Percentiles rank a stretch among this genome's conserved stretches.
These are phyloP conservation scores for Tetragonisca angustula DNA, from an alignment of 2,888 invertebrate species.

Conservation along the genomic window DNA sequence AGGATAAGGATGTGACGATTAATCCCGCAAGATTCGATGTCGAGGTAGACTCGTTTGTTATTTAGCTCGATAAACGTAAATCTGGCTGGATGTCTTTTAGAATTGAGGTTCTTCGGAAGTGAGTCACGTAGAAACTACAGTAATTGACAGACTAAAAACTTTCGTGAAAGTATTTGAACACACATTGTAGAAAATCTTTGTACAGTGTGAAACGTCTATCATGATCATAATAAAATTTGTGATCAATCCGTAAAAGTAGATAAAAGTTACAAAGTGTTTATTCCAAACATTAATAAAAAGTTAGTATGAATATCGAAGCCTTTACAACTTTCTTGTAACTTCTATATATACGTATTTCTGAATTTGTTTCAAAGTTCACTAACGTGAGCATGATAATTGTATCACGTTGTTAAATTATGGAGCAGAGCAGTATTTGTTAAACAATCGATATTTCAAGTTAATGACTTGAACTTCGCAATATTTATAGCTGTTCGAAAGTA, in stretches of 20 bases:
- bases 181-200: no score
- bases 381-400: neutral
- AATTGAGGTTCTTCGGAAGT: neutral
- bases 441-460: neutral
- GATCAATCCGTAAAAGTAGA: no score
- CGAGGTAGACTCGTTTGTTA: conserved; percentile 6
- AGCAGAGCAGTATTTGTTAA: neutral
- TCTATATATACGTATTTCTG: neutral
- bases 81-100: neutral
- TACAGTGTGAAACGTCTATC: no score
- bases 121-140: neutral
- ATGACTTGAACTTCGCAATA: neutral
- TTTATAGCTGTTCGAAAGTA: neutral
- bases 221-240: no score
- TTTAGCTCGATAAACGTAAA: neutral
- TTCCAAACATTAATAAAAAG: no score
- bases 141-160: neutral
- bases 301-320: no score
- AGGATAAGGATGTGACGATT: neutral
- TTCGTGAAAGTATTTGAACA: no score
- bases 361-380: neutral
- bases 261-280: no score
- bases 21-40: neutral
- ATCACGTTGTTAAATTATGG: neutral
- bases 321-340: no score